Conservation (phyloP, 2,113 vertebrate genomes). For the Cyanoderma ruficeps region DNA sequence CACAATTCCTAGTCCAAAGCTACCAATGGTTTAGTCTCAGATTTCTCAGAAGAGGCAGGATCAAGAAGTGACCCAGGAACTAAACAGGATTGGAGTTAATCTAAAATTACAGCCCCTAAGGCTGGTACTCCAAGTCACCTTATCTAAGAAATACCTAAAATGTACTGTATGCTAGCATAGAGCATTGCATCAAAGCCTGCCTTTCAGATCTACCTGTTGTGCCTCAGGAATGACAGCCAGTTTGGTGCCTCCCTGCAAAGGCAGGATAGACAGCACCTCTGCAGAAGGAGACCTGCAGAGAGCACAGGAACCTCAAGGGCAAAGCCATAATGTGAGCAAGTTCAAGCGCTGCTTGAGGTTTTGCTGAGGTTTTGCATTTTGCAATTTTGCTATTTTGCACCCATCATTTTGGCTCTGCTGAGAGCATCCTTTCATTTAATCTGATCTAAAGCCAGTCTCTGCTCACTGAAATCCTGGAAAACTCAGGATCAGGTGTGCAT, state of each 20-base stretch:
- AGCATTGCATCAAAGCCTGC: neutral
- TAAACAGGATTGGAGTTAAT: neutral
- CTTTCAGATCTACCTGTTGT: neutral
- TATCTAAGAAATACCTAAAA: neutral
- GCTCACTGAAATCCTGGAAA: neutral
- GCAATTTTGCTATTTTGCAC: neutral
- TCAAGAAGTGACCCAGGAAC: slow-evolving; percentile 27
- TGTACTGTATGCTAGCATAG: neutral
- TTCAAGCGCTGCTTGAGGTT: neutral
- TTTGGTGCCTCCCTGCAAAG: neutral
- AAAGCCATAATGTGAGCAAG: neutral
- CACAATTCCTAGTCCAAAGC: neutral
- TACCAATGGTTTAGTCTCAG: neutral
- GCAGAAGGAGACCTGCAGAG: neutral
- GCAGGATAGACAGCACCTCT: neutral
- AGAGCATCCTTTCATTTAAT: neutral
- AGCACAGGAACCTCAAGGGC: neutral
- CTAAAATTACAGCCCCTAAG: slow-evolving; percentile 18
- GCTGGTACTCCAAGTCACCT: neutral
- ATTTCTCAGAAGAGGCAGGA: slow-evolving; percentile 2
- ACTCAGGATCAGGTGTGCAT: neutral
- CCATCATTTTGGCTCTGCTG: neutral
- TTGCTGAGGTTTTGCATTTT: neutral
- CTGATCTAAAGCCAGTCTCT: neutral
- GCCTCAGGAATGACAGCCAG: neutral